Base-by-base conservation (phyloP, 2,113 vertebrate genomes). In the Gymnobelideus leadbeateri region DNA sequence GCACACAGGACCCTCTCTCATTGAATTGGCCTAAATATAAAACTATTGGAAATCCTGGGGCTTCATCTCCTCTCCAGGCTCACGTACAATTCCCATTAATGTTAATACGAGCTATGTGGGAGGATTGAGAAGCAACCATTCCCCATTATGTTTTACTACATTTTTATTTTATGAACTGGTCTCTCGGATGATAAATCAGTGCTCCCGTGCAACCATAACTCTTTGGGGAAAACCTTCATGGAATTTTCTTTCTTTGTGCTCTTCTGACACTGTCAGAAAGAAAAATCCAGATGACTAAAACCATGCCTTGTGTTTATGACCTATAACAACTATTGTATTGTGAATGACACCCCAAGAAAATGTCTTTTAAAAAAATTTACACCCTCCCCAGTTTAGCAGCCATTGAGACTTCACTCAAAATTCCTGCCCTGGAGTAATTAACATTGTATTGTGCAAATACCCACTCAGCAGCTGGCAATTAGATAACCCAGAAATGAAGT, bases 161-260 rank as follows among this genome's bases (percentile, higher is more conserved):
- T 96, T 96, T 97, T 96, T 96, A 96, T 96, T 97, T 97, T 97
- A 97, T 97, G 96, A 97, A 97, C 97, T 95, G 90, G 93, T 96
- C 96, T 94, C 90, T 91, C 61, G 57, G 94, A 97, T 95, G 96
- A 97, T 97, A 97, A 97, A 97, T 97, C 93, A 96, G 92, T 0
- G 28, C 96, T 96, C 95, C 94, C 96, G 93, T 51, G 92, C 94
- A 97, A 95, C 96, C 91, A 51, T 97, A 93, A 97, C 91, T 97
- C 96, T 96, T 95, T 96, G 26, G 93, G 89, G 95, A 92, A 96
- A 97, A 97, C 28, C 23, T 95, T 51, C 89, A 43, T 46, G 95
- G 96, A 95, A 97, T 94, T 50, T 93, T 16, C 91, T 91, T 97
- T 91, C 92, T 95, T 94, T 96, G 91, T 95, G 51, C 54, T 95